phyloP scores from a whole-genome alignment of 2,888 invertebrate genomes.

The Chaitophorus viminalis region DNA sequence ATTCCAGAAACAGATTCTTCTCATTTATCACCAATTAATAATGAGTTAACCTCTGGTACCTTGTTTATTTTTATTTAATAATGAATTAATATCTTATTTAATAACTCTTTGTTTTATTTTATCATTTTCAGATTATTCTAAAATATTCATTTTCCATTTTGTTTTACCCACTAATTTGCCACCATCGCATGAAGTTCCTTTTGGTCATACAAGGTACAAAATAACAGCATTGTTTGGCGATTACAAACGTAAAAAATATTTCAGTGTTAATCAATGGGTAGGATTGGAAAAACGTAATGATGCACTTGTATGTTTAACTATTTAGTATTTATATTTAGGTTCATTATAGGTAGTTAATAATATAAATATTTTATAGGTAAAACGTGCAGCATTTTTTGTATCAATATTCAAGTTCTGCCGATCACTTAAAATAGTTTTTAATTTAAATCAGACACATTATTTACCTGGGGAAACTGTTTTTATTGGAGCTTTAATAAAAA shows the following conservation, averaged over 20 bases:
- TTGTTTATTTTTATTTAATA: not conserved
- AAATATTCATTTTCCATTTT: conserved; percentile 28
- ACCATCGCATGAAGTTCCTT: conserved; percentile 51
- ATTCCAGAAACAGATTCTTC: not conserved
- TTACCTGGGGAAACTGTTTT: conserved; percentile 55
- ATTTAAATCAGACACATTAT: conserved; percentile 35
- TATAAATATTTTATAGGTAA: conserved; percentile 8
- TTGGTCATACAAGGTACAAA: conserved; percentile 53
- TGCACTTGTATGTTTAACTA: conserved; percentile 13
- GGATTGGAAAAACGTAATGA: conserved; percentile 13
- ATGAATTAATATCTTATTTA: not conserved
- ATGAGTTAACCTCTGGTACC: not conserved
- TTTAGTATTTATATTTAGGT: not conserved
- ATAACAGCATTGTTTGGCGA: conserved; percentile 2
- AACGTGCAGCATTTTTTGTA: not conserved
- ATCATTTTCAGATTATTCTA: conserved; percentile 12
- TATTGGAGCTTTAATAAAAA: conserved; percentile 25
- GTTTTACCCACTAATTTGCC: conserved; percentile 48
- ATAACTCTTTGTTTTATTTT: not conserved
- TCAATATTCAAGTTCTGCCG: not conserved
- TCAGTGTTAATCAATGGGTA: conserved; percentile 49
- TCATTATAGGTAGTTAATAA: not conserved
- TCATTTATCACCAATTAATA: not conserved
- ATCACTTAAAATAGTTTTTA: conserved; percentile 11
- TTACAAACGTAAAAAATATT: not conserved